Conservation (phyloP, 2,888 invertebrate genomes). For the Prenolepis imparis region DNA sequence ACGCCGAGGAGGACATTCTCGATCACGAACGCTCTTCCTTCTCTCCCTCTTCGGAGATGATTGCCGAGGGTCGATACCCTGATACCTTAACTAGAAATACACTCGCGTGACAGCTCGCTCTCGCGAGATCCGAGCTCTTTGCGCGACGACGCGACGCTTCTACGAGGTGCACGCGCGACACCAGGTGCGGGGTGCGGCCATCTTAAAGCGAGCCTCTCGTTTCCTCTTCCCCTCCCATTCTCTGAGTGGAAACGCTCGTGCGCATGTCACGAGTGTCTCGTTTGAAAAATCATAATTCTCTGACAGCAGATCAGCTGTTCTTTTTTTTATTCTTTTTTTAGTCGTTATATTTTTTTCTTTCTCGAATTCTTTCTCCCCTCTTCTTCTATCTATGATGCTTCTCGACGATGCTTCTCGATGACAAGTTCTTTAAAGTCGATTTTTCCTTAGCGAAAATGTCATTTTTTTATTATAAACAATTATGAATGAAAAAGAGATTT, state of each 20-base stretch:
- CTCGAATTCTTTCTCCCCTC: not conserved
- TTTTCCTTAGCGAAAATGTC: not conserved
- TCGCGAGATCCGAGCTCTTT: not conserved
- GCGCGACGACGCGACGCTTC: not conserved
- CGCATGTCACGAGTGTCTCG: conserved; percentile 5
- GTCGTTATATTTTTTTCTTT: not conserved
- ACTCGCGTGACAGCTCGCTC: not conserved
- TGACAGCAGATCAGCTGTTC: not conserved
- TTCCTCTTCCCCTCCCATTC: conserved; percentile 1
- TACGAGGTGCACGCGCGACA: conserved; percentile 43
- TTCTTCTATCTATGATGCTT: not conserved
- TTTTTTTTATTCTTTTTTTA: not conserved
- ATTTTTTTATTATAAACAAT: not conserved
- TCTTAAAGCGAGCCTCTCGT: conserved; percentile 62
- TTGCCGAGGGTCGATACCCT: too few relatives aligned
- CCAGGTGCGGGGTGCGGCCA: conserved; percentile 66
- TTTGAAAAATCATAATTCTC: not conserved
- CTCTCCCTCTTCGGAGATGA: not conserved
- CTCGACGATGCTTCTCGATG: not conserved
- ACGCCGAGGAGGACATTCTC: not conserved
- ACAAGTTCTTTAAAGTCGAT: not conserved
- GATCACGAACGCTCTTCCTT: not conserved
- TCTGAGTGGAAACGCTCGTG: not conserved
- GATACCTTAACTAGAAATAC: too few relatives aligned
- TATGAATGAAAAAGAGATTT: not conserved